phyloP scores from a whole-genome alignment of 2,797 vertebrate species.

The Sphenopsis melanotis region DNA sequence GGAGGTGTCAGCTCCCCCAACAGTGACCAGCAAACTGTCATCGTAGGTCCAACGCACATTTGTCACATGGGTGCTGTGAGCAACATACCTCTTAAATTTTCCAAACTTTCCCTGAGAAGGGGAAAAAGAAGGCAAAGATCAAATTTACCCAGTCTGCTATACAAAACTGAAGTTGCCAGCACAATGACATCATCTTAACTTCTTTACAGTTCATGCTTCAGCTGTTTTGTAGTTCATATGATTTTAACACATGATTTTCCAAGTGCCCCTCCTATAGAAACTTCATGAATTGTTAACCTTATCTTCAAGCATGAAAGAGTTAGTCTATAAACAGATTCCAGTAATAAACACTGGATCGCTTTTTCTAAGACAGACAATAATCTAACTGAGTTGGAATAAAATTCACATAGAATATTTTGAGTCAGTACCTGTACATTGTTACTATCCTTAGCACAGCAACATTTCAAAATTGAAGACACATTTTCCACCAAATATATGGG shows the following conservation, averaged over 20 bases:
- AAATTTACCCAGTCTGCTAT: not conserved
- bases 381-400: not conserved
- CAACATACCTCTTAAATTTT: conserved; percentile 95
- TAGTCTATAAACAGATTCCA: not conserved
- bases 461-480: not conserved
- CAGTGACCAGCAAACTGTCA: conserved; percentile 89
- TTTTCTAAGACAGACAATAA: not conserved
- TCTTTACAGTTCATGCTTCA: not conserved
- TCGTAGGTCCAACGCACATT: conserved; percentile 95
- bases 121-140: not conserved
- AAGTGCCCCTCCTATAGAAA: not conserved
- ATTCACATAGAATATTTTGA: not conserved
- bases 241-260: not conserved
- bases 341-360: not conserved
- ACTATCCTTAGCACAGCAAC: not conserved
- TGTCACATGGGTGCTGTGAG: conserved; percentile 95
- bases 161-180: not conserved
- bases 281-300: not conserved
- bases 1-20: conserved; percentile 91
- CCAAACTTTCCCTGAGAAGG: conserved; percentile 89
- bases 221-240: not conserved
- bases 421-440: not conserved
- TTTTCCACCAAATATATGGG: not conserved
- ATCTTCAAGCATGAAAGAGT: not conserved
- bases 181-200: not conserved